Evolutionary conservation across 2,113 vertebrate genomes (phyloP).

Genomic region (Oncorhynchus nerka): DNA sequence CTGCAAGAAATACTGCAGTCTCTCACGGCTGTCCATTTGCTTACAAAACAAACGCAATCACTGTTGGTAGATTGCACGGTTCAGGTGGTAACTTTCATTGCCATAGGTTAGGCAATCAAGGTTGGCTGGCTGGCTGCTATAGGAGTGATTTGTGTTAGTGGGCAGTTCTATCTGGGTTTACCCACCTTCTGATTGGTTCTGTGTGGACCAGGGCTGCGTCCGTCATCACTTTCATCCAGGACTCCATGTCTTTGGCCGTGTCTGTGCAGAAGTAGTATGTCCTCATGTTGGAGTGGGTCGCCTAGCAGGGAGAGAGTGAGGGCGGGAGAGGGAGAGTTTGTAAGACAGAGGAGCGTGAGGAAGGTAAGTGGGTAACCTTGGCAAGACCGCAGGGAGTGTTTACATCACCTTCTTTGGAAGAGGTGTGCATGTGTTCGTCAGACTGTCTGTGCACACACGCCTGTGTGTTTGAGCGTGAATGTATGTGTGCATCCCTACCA

Average conservation of each 20-base stretch:
- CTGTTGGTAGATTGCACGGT: background rate
- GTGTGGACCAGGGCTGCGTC: constrained; percentile 91
- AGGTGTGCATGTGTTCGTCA: background rate
- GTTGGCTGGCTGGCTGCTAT: background rate
- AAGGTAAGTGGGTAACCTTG: background rate
- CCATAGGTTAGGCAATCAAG: too few relatives aligned
- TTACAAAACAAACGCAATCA: background rate
- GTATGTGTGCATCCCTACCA: background rate
- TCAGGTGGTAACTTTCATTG: background rate
- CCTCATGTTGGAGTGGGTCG: constrained; percentile 97
- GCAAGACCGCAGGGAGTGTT: background rate
- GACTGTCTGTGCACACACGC: constrained; percentile 1
- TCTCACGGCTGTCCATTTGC: too few relatives aligned
- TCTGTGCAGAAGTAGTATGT: constrained; percentile 99
- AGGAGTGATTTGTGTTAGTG: background rate
- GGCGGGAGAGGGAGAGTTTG: background rate
- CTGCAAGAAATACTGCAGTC: too few relatives aligned
- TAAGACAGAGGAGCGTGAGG: background rate
- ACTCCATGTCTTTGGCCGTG: constrained; percentile 93
- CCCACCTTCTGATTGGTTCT: constrained; percentile 87
- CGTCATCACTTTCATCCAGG: constrained; percentile 98
- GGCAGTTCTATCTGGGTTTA: background rate
- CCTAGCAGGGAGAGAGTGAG: constrained; percentile 80
- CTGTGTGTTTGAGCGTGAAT: constrained; percentile 8
- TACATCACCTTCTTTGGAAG: constrained; percentile 4